These are phyloP conservation scores for Apamea epomidion DNA, from an alignment of 2,888 invertebrate species.

Conservation along the genomic window DNA sequence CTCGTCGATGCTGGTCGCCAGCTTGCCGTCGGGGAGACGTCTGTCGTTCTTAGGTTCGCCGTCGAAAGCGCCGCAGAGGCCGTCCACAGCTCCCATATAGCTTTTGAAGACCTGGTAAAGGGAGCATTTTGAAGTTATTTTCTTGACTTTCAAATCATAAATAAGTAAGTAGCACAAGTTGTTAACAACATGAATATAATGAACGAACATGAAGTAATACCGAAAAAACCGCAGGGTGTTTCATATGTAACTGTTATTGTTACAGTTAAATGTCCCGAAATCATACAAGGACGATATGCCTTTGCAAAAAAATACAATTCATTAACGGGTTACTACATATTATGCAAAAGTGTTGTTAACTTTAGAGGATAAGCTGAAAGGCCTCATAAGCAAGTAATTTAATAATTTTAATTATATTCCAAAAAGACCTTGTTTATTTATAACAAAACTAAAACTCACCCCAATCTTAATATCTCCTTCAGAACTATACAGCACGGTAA, in stretches of 20 bases:
- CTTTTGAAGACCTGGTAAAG: constrained; percentile 88
- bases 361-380: too few relatives aligned
- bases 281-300: too few relatives aligned
- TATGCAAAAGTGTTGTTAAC: too few relatives aligned
- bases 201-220: too few relatives aligned
- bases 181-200: too few relatives aligned
- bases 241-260: too few relatives aligned
- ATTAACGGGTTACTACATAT: too few relatives aligned
- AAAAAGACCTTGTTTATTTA: too few relatives aligned
- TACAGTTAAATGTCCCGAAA: too few relatives aligned
- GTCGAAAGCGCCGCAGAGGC: constrained; percentile 95
- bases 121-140: background rate
- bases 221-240: too few relatives aligned
- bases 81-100: constrained; percentile 92
- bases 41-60: constrained; percentile 92
- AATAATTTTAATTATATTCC: too few relatives aligned
- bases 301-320: background rate
- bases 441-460: constrained; percentile 81
- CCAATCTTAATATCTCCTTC: constrained; percentile 93
- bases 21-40: constrained; percentile 92
- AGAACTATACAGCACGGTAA: constrained; percentile 93
- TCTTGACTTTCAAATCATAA: background rate
- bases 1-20: constrained; percentile 91
- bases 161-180: background rate
- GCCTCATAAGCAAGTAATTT: too few relatives aligned